phyloP scores from a whole-genome alignment of 2,888 invertebrate species.

The Apantesis nais region DNA sequence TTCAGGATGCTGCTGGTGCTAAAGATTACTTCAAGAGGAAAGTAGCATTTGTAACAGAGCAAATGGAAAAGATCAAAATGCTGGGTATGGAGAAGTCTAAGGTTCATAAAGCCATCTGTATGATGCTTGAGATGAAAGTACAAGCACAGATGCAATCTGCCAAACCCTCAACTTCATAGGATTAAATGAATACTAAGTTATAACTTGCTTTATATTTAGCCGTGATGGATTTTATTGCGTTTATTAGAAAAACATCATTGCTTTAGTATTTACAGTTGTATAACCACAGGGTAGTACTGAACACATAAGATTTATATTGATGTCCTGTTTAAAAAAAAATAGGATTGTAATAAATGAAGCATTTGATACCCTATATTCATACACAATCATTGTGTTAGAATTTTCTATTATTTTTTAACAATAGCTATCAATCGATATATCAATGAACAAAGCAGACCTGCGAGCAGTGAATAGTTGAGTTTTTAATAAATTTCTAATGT shows the following conservation, averaged over 20 bases:
- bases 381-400: constrained; percentile 8
- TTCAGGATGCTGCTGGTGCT: constrained; percentile 90
- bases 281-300: constrained; percentile 20
- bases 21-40: constrained; percentile 97
- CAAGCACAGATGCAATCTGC: constrained; percentile 81
- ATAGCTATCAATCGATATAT: not conserved
- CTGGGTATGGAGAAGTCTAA: constrained; percentile 93
- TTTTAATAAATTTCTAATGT: constrained; percentile 37
- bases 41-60: constrained; percentile 95
- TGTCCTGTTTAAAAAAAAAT: constrained; percentile 1
- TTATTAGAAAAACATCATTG: constrained; percentile 36
- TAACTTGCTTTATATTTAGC: constrained; percentile 37
- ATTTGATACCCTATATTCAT: constrained; percentile 8
- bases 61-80: constrained; percentile 96
- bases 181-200: constrained; percentile 28
- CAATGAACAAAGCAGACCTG: constrained; percentile 7
- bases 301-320: constrained; percentile 21
- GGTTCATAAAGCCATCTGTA: constrained; percentile 91
- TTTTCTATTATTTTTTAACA: constrained; percentile 9
- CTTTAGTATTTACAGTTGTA: constrained; percentile 23
- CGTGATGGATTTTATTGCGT: constrained; percentile 31
- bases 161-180: constrained; percentile 71
- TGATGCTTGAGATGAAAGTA: constrained; percentile 91
- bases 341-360: not conserved
- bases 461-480: constrained; percentile 7